Base-by-base conservation (phyloP, 2,888 invertebrate species). In the Xestoiulus laeticollis region DNA sequence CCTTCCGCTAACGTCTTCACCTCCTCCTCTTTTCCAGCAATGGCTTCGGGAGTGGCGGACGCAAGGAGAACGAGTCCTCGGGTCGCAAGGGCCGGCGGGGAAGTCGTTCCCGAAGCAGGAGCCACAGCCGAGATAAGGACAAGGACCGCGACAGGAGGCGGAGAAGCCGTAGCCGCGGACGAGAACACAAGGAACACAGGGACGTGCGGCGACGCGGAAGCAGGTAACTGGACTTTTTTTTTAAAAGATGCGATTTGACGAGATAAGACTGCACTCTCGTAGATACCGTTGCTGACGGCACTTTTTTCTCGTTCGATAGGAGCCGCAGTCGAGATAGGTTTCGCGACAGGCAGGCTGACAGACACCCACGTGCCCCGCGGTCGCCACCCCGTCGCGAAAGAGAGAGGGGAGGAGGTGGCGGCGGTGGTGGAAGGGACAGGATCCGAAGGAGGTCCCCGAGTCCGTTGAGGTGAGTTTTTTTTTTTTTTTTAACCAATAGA, bases 11-110 rank as follows among this genome's bases (percentile, higher is more conserved):
- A 78, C 78, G n/a, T n/a, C n/a, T n/a, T n/a, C n/a, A n/a, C n/a
- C 8, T n/a, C 16, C 30, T 78, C 30, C n/a, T 10, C 78, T n/a
- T 78, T 14, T 78, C 30, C 78, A 78, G 78, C 30, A 78, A 78
- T 78, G 78, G 78, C 8, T 22, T 26, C 30, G 30, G 78, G 22
- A 5, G 78, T 16, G 22, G 78, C n/a, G n/a, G n/a, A n/a, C n/a
- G n/a, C 16, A 78, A 78, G 30, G 30, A 26, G 8, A 78, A 8
- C 78, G 30, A 26, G n/a, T 78, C 78, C 8, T 78, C 78, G 6
- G 78, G 78, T 8, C 78, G 78, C 22, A 33, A 91, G 90, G 92
- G 92, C n/a, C 90, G 91, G 89, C 89, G 91, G 19, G 91, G 90
- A 6, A 90, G 89, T n/a, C n/a, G n/a, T n/a, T n/a, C n/a, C 88